Evolutionary conservation across 2,113 vertebrate genomes (phyloP), one percentile per base, ranked within the genome.

Genomic region (Platichthys flesus): DNA sequence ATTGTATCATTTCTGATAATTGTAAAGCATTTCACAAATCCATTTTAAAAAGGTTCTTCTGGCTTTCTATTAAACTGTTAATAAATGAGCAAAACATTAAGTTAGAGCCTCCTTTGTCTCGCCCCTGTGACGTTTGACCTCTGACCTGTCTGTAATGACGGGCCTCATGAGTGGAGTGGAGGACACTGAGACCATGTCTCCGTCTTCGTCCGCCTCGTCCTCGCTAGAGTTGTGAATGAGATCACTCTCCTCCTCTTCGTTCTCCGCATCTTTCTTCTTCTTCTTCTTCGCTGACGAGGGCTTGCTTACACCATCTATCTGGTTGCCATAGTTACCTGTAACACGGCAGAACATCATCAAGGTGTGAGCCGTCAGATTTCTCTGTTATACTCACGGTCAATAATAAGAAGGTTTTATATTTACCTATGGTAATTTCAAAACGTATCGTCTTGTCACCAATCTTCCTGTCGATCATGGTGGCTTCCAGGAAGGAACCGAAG

Each of bases 401-500:
- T 51, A 12, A 37, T 52, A 59, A 74, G 26, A 10, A 59, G 15
- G 24, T 6, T 14, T 0, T 26, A 23, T 24, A 14, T 64, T 85
- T 83, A 98, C 98, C 98, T 88, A 99, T 98, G 31, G 98, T 99
- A 73, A 99, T 95, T 88, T 99, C 98, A 9, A 99, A 99, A 91
- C 91, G 95, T 66, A 99, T 94, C 0, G 96, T 92, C 51, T 99
- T 99, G 90, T 99, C 98, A 9, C 98, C 97, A 1, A 96, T 98
- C 92, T 96, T 99, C 85, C 98, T 94, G 90, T 99, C 98, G 0
- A 99, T 95, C 98, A 99, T 99, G 23, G 98, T 98, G 64, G 98
- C 96, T 80, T 99, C 98, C 78, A 99, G 91, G 82, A 98, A 98
- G 56, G 96, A 95, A 68, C 98, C 98, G 8, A 98, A 99, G 55